Evolutionary conservation across 2,113 vertebrate species (phyloP), one percentile per base, ranked within the genome.

Genomic region (Dipodomys merriami): DNA sequence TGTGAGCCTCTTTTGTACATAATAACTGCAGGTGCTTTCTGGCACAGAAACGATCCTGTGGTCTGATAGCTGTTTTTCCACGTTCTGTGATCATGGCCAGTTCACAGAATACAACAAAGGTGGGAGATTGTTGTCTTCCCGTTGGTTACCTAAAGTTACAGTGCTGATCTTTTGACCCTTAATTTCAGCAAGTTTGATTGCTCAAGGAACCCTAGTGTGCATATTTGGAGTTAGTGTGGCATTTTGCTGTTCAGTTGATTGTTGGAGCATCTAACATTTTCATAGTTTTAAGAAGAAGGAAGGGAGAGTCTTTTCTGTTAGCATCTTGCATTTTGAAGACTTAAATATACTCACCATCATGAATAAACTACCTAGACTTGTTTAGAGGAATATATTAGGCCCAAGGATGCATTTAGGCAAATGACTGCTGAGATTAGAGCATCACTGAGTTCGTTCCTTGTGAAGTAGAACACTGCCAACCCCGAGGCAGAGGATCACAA

Each of bases 121-220:
- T 97, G 67, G 97, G 96, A 97, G 96, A 97, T 93, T 97, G 88
- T 96, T 98, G 95, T 96, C 85, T 97, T 98, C 96, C 95, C 95
- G 91, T 93, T 93, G 95, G 96, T 81, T 97, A 96, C 95, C 96
- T 98, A 96, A 98, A 97, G 97, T 97, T 97, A 97, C 96, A 94
- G 91, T 86, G 83, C 60, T 97, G 97, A 98, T 97, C 98, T 97
- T 96, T 97, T 97, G 97, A 98, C 98, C 98, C 97, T 97, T 96
- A 97, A 98, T 98, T 98, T 97, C 97, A 97, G 96, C 91, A 96
- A 95, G 96, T 97, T 96, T 97, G 97, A 97, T 98, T 98, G 97
- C 96, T 96, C 87, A 44, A 93, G 96, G 91, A 98, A 95, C 97
- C 97, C 97, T 90, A 96, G 90, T 92, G 97, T 95, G 97, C 95